Evolutionary conservation across 2,797 vertebrate genomes (phyloP).

Genomic region (Acanthornis magna): DNA sequence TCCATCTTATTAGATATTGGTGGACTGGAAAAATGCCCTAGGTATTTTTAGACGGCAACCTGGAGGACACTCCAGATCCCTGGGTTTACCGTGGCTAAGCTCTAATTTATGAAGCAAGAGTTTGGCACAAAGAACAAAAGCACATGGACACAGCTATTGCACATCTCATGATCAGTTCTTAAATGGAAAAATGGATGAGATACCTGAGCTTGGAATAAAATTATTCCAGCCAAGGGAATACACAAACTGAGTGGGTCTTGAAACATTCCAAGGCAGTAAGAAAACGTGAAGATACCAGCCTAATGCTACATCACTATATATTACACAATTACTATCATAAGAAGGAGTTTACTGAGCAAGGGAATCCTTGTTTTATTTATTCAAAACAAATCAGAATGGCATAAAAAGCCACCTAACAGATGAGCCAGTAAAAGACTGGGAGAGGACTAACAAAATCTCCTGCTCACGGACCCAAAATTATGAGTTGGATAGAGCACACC

Average conservation of each 20-base stretch:
- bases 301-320: background rate
- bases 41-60: conserved; percentile 1
- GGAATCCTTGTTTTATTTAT: background rate
- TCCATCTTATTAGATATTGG: background rate
- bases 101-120: conserved; percentile 34
- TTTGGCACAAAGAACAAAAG: conserved; percentile 32
- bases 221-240: background rate
- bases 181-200: conserved; percentile 39
- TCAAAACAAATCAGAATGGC: background rate
- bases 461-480: background rate
- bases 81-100: background rate
- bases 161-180: conserved; percentile 28
- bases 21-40: conserved; percentile 16
- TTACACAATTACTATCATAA: background rate
- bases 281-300: background rate
- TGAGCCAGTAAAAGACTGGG: background rate
- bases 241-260: background rate
- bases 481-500: background rate
- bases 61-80: conserved; percentile 23
- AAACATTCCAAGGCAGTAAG: background rate
- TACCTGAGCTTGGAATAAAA: conserved; percentile 17
- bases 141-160: background rate
- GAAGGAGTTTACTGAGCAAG: background rate
- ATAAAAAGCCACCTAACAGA: background rate
- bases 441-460: background rate